phyloP scores from a whole-genome alignment of 2,888 invertebrate species.

The Uropetala carovei region DNA sequence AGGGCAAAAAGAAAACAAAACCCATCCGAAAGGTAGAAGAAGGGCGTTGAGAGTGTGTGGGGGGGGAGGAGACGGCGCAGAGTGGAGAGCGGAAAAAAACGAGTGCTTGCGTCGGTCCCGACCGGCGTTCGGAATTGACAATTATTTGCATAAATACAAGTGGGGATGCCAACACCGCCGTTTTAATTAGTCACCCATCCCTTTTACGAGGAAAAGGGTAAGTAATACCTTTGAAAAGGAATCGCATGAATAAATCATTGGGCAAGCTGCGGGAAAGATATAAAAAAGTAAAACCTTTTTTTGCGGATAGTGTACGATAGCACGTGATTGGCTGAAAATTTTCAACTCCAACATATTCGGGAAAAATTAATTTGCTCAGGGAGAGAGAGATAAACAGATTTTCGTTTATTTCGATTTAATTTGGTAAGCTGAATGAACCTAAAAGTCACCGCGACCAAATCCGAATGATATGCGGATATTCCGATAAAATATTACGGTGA shows the following conservation, averaged over 20 bases:
- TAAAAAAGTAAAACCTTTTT: background rate
- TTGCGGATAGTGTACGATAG: background rate
- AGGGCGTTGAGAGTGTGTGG: too few relatives aligned
- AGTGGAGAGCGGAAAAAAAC: background rate
- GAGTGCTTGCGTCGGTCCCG: too few relatives aligned
- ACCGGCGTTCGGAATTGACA: constrained; percentile 21
- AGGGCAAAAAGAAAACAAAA: background rate
- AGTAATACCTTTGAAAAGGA: constrained; percentile 20
- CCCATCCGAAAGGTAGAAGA: background rate
- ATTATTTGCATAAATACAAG: constrained; percentile 29
- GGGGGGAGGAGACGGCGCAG: too few relatives aligned
- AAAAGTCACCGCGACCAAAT: too few relatives aligned
- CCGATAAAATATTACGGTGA: too few relatives aligned
- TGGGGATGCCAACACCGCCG: background rate
- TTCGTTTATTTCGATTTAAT: too few relatives aligned
- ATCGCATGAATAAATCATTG: constrained; percentile 11
- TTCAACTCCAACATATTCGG: background rate
- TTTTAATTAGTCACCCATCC: background rate
- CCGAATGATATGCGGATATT: too few relatives aligned
- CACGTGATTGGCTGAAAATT: background rate
- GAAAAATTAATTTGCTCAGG: background rate
- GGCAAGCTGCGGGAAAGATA: background rate
- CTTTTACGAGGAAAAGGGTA: background rate
- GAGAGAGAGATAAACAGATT: background rate
- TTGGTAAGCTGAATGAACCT: too few relatives aligned